Conservation (phyloP, 2,888 invertebrate species). For the Cephalotes varians region DNA sequence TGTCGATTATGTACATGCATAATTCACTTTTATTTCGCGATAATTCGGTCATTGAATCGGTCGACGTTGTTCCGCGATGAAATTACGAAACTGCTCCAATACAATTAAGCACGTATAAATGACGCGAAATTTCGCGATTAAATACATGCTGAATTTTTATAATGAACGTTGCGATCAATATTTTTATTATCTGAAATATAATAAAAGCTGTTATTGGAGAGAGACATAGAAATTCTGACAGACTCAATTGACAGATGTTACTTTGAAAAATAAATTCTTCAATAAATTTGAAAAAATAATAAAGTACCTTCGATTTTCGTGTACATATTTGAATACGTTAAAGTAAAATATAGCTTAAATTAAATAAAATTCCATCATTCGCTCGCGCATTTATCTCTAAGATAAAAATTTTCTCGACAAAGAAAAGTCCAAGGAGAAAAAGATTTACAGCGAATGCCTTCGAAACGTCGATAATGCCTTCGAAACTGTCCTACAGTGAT, state of each 20-base stretch:
- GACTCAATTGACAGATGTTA: background rate
- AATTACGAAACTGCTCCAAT: slow-evolving; percentile 15
- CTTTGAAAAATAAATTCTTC: background rate
- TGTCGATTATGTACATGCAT: background rate
- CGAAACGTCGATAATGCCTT: slow-evolving; percentile 10
- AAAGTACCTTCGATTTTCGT: background rate
- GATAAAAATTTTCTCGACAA: background rate
- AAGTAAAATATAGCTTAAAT: background rate
- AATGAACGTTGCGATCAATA: background rate
- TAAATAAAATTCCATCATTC: background rate
- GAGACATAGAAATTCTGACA: background rate
- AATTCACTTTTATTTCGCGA: slow-evolving; percentile 17
- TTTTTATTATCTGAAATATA: background rate
- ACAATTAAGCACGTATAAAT: background rate
- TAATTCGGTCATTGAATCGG: background rate
- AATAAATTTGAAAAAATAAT: background rate
- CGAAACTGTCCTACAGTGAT: slow-evolving; percentile 13
- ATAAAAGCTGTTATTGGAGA: background rate
- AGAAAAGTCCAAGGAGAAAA: background rate
- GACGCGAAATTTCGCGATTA: background rate
- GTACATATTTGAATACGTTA: background rate
- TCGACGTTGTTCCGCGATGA: background rate
- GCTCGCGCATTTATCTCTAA: background rate
- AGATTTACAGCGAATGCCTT: background rate
- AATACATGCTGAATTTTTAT: background rate